phyloP scores from a whole-genome alignment of 2,888 invertebrate species.

The Aspidiotus destructor region DNA sequence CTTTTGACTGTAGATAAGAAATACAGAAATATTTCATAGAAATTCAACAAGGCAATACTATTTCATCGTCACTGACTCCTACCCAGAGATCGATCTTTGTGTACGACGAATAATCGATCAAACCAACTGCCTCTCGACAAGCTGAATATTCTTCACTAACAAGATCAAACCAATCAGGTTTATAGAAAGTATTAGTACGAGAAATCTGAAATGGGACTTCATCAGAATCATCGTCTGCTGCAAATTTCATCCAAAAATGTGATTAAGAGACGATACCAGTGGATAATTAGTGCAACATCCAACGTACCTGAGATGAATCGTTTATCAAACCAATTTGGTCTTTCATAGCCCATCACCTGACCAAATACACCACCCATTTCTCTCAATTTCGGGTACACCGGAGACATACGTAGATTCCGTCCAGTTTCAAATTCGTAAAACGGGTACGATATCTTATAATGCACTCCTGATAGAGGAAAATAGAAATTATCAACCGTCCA shows the following conservation, averaged over 20 bases:
- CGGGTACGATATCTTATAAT: constrained; percentile 73
- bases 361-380: constrained; percentile 91
- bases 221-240: neutral
- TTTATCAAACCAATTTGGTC: constrained; percentile 81
- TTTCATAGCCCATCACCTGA: constrained; percentile 95
- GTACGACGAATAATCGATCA: constrained; percentile 95
- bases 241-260: neutral
- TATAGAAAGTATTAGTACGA: constrained; percentile 52
- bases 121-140: constrained; percentile 81
- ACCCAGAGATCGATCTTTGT: constrained; percentile 92
- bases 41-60: neutral
- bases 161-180: constrained; percentile 82
- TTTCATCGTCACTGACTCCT: constrained; percentile 32
- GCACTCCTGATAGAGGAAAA: constrained; percentile 48
- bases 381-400: constrained; percentile 81
- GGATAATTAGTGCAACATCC: neutral
- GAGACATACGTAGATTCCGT: constrained; percentile 83
- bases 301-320: constrained; percentile 34
- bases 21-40: constrained; percentile 5
- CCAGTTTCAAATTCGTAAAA: constrained; percentile 79
- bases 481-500: neutral
- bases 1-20: constrained; percentile 57
- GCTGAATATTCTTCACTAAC: constrained; percentile 85
- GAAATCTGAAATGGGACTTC: constrained; percentile 14
- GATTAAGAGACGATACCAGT: neutral